Evolutionary conservation across 2,113 vertebrate genomes (phyloP), one percentile per base, ranked within the genome.

Genomic region (Electrona antarctica): DNA sequence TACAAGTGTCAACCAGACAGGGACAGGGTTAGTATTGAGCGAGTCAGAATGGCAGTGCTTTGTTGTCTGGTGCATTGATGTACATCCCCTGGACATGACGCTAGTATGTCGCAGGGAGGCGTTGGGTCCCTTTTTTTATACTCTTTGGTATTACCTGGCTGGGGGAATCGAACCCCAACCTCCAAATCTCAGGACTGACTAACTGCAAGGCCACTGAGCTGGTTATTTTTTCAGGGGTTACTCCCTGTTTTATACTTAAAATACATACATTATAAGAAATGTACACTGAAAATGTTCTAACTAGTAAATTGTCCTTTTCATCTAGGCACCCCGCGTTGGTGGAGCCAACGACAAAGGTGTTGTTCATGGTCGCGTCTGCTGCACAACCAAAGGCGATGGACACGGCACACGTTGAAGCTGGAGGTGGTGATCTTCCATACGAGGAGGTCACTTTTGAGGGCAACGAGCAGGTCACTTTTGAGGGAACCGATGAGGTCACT

Each of bases 321-420:
- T 56, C 7, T 60, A 89, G 85, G 21, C 33, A 59, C 8, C 49
- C 64, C 28, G 0, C 60, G 6, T 1, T 64, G n/a, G 12, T 10
- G 7, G 82, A 84, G 64, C 66, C 81, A 54, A 2, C 21, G 21
- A 21, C 63, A 13, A 75, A 69, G 46, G 60, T 70, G 13, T 21
- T 81, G 41, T 68, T 61, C 29, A 2, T 77, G 45, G 6, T 81
- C 7, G 1, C 62, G 29, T 2, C 66, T 2, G 52, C 46, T 52
- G 57, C 65, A 69, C 78, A 12, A 64, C 67, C 64, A 52, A 76
- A 74, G 52, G 80, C 81, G 59, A 60, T 2, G 0, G 70, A 81
- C 57, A 5, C 29, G 0, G 71, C 85, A 56, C 14, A 3, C 21
- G 60, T 6, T 13, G 8, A 69, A 50, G 14, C 71, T 52, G 62